Conservation (phyloP, 2,113 vertebrate species). For the Pleuronectes platessa region DNA sequence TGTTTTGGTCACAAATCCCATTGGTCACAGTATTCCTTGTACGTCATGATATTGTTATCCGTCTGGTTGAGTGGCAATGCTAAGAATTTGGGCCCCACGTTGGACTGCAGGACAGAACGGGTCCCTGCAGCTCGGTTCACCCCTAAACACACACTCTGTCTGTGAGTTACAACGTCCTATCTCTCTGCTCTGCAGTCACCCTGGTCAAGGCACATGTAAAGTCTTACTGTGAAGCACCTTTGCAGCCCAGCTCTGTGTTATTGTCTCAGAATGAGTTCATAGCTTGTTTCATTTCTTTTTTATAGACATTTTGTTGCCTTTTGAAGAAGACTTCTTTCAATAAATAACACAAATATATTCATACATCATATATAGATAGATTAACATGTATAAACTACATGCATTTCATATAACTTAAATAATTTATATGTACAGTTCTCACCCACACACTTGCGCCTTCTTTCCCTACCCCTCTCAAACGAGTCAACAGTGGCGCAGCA, state of each 20-base stretch:
- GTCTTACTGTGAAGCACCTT: constrained; percentile 76
- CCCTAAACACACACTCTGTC: constrained; percentile 11
- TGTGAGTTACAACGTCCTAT: constrained; percentile 27
- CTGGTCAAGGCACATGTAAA: constrained; percentile 74
- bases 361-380: constrained; percentile 83
- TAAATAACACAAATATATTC: constrained; percentile 97
- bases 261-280: constrained; percentile 61
- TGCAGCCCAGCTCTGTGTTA: constrained; percentile 78
- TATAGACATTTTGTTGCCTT: constrained; percentile 55
- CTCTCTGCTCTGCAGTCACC: constrained; percentile 48
- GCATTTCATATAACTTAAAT: constrained; percentile 99
- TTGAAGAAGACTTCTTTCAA: constrained; percentile 84
- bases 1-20: constrained; percentile 31
- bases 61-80: not conserved
- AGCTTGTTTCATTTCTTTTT: constrained; percentile 76
- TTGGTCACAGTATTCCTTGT: constrained; percentile 9
- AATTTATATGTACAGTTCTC: constrained; percentile 93
- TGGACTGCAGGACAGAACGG: not conserved
- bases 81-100: not conserved
- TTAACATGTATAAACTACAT: constrained; percentile 99
- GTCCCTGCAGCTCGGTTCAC: constrained; percentile 10
- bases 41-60: not conserved
- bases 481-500: constrained; percentile 39
- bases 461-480: constrained; percentile 10
- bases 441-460: constrained; percentile 27